Conservation (phyloP, 2,888 invertebrate species). For the Drosophila subquinaria region DNA sequence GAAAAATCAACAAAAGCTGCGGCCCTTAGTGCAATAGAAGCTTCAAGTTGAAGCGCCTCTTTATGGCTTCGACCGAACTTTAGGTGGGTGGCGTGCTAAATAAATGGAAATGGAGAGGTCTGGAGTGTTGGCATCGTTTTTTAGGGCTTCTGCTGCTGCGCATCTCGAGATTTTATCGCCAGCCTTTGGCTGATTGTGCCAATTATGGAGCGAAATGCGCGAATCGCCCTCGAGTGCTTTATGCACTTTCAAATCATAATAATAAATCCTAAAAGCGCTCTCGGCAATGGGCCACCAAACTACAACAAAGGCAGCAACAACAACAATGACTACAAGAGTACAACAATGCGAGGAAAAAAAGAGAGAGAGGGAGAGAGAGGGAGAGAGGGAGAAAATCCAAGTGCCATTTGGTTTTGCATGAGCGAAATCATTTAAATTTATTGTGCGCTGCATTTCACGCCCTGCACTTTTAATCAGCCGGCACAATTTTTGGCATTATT, state of each 20-base stretch:
- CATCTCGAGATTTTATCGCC: constrained; percentile 73
- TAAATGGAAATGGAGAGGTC: constrained; percentile 39
- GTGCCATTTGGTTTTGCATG: constrained; percentile 76
- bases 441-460: constrained; percentile 75
- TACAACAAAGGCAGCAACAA: constrained; percentile 36
- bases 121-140: constrained; percentile 48
- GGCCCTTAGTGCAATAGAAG: constrained; percentile 45
- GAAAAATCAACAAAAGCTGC: constrained; percentile 72
- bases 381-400: constrained; percentile 43
- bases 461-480: constrained; percentile 74
- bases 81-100: constrained; percentile 44
- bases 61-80: constrained; percentile 58
- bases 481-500: constrained; percentile 62
- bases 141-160: constrained; percentile 41
- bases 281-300: constrained; percentile 52
- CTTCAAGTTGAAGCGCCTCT: constrained; percentile 62
- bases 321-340: constrained; percentile 27
- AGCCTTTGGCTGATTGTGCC: constrained; percentile 79
- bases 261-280: constrained; percentile 73
- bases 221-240: constrained; percentile 78
- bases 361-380: neutral
- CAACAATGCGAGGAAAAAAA: constrained; percentile 19
- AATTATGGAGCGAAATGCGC: constrained; percentile 77
- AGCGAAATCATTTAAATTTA: constrained; percentile 76
- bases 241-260: constrained; percentile 81